phyloP scores from a whole-genome alignment of 2,113 vertebrate species.

The Muntiacus reevesi region DNA sequence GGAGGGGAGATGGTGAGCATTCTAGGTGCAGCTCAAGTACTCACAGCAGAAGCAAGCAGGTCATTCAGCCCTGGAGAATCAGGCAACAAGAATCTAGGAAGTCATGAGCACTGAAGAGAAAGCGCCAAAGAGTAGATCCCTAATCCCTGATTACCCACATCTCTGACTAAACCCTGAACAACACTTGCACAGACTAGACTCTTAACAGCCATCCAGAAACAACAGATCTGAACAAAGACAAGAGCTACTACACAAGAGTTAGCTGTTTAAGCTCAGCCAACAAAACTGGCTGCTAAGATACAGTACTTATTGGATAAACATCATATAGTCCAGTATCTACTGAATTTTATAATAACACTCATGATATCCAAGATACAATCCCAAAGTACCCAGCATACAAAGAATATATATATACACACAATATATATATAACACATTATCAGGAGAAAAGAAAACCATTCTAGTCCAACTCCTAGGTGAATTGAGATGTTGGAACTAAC shows the following conservation, averaged over 20 bases:
- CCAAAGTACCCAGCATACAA: background rate
- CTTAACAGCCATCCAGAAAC: background rate
- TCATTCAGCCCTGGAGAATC: background rate
- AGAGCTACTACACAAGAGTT: background rate
- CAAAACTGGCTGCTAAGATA: background rate
- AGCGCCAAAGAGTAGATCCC: background rate
- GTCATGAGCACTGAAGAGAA: background rate
- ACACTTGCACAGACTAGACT: background rate
- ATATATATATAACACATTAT: background rate
- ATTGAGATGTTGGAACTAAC: background rate
- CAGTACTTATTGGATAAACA: background rate
- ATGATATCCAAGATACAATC: background rate
- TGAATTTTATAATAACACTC: background rate
- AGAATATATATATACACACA: background rate
- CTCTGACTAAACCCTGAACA: conserved; percentile 36
- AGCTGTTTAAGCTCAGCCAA: background rate
- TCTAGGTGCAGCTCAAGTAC: background rate
- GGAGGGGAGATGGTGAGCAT: background rate
- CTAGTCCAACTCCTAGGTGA: background rate
- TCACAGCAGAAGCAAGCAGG: background rate
- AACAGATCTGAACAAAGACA: conserved; percentile 30
- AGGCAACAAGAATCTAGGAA: background rate
- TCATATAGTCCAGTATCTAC: background rate
- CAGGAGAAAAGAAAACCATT: background rate
- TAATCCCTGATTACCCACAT: background rate